Evolutionary conservation across 2,888 invertebrate genomes (phyloP), one percentile per base, ranked within the genome.

Genomic region (Anodontia alba): DNA sequence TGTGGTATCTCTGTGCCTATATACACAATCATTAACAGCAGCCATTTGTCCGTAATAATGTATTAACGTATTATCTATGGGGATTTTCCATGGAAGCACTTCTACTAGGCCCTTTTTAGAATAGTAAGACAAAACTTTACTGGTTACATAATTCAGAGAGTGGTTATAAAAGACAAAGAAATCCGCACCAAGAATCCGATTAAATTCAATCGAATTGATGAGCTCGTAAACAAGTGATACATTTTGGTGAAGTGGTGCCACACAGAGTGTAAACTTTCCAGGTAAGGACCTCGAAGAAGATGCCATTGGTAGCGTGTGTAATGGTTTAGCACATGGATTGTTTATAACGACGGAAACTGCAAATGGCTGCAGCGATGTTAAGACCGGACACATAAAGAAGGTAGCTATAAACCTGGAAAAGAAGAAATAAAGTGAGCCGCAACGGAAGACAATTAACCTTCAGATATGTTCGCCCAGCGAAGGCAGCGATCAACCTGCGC

Each of bases 11-110:
- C 38, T 73, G 12, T 33, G 33, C 29, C 73, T 54, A 29, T 33
- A 57, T 1, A 73, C 17, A n/a, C 73, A 73, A 38, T 73, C 73
- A 51, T 73, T 73, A 3, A 73, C 26, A 15, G 71, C 71, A 1
- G 51, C 71, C 23, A 72, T 8, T 26, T 72, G 71, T 2, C 71
- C 71, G 36, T 38, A 42, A n/a, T 57, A 73, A 1, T 49, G 12
- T 42, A 38, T n/a, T 1, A 17, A 1, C 1, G 3, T 62, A 5
- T 8, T 5, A 8, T 38, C 38, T 12, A 8, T 38, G 38, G 38
- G 38, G 7, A 38, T 38, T 38, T 38, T 38, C 62, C 62, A 62
- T 15, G 17, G 17, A 31, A 29, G 2, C 62, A 62, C 62, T 62
- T 62, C 62, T 17, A 29, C 62, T 10, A 62, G 12, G 23, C 62